These are phyloP conservation scores for Panthera tigris DNA, from an alignment of 2,113 vertebrate genomes.

Conservation along the genomic window DNA sequence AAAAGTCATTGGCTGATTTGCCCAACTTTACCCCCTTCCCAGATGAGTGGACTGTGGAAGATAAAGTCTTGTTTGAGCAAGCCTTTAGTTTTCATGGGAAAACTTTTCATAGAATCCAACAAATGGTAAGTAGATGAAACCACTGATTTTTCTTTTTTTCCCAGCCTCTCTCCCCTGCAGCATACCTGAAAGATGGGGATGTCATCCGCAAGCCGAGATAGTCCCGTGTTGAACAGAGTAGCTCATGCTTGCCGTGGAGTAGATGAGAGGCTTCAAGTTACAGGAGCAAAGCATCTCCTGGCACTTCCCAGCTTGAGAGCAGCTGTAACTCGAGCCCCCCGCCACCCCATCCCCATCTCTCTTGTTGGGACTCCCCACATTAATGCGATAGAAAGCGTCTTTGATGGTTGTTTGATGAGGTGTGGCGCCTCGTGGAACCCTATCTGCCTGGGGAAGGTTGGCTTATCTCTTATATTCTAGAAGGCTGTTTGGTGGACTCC, in stretches of 20 bases:
- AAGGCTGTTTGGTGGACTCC: neutral
- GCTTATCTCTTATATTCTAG: neutral
- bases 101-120: constrained; percentile 97
- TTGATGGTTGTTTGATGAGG: neutral
- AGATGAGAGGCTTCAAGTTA: fast-evolving
- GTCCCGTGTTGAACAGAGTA: neutral
- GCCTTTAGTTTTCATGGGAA: constrained; percentile 98
- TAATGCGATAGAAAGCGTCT: neutral
- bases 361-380: neutral
- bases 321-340: fast-evolving
- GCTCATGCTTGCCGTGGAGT: neutral
- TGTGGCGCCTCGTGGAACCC: fast-evolving
- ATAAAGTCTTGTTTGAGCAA: constrained; percentile 96
- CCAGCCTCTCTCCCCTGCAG: neutral
- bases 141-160: fast-evolving
- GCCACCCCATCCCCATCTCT: fast-evolving
- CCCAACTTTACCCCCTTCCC: constrained; percentile 98
- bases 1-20: constrained; percentile 96
- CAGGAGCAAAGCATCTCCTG: neutral
- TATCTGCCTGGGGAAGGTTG: neutral
- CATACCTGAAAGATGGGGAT: neutral
- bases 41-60: constrained; percentile 98
- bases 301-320: no score
- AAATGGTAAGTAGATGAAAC: constrained; percentile 90
- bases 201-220: no score